Evolutionary conservation across 1,140 invertebrate species (phyloP).

Genomic region (Eumeta japonica): DNA sequence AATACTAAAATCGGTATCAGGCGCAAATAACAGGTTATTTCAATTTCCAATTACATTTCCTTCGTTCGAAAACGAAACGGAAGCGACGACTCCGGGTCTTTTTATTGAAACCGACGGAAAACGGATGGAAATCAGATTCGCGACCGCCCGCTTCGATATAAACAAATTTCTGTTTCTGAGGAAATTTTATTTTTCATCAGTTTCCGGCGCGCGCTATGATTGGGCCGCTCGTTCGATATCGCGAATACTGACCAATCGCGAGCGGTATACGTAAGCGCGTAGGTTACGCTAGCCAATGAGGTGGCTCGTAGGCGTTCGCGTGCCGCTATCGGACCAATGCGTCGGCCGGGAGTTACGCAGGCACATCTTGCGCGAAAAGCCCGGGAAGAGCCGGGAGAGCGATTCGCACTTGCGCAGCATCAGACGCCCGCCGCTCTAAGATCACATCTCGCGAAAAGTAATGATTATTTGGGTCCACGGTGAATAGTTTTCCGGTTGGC

Average conservation of each 20-base stretch:
- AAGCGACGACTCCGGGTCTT: not conserved
- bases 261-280: not conserved
- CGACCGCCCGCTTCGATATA: slow-evolving; percentile 35
- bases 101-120: slow-evolving; percentile 29
- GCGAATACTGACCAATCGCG: not conserved
- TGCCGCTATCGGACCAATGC: slow-evolving; percentile 38
- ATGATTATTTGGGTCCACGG: slow-evolving; percentile 54
- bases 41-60: too few species aligned
- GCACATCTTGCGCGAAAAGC: slow-evolving; percentile 50
- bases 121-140: slow-evolving; percentile 24
- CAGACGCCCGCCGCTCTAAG: slow-evolving; percentile 35
- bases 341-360: slow-evolving; percentile 32
- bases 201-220: slow-evolving; percentile 33
- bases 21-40: too few species aligned
- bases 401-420: slow-evolving; percentile 34
- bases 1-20: too few species aligned
- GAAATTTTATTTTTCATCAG: slow-evolving; percentile 45
- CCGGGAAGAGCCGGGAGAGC: slow-evolving; percentile 41
- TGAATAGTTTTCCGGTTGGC: slow-evolving; percentile 31
- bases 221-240: slow-evolving; percentile 17
- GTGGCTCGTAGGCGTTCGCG: slow-evolving; percentile 22
- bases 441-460: slow-evolving; percentile 55
- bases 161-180: slow-evolving; percentile 50
- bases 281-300: slow-evolving; percentile 31
- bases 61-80: not conserved